A percentile compares a stretch with the other conserved stretches of the same genome.
Conservation (phyloP, 2,888 invertebrate species). For the Agelastica alni region DNA sequence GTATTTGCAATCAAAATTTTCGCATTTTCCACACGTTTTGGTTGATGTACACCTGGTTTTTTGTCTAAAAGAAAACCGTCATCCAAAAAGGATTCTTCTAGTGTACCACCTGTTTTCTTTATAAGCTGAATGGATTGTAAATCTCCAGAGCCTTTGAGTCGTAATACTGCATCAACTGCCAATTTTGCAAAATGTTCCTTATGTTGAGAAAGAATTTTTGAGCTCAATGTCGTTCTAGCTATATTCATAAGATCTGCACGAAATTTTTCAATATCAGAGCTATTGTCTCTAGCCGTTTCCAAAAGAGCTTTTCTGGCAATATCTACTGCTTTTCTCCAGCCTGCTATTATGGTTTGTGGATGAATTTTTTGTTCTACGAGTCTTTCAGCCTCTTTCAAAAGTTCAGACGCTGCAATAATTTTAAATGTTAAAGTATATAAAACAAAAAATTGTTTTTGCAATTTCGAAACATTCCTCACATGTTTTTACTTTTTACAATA, state of each 20-base stretch:
- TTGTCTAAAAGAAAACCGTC: constrained; percentile 94
- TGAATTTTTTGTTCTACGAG: constrained; percentile 93
- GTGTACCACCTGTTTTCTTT: constrained; percentile 91
- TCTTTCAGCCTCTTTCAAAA: constrained; percentile 93
- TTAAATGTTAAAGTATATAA: too few species aligned
- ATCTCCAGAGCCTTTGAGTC: constrained; percentile 94
- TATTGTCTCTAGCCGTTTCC: constrained; percentile 80
- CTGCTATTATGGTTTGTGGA: constrained; percentile 96
- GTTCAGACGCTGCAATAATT: constrained; percentile 77
- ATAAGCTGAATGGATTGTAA: constrained; percentile 64
- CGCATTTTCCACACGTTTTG: constrained; percentile 92
- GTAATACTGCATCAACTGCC: constrained; percentile 92
- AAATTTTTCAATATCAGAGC: constrained; percentile 76
- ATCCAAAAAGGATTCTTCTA: constrained; percentile 96
- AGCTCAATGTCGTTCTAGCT: constrained; percentile 95
- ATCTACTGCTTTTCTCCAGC: constrained; percentile 88
- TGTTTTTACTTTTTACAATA: constrained; percentile 1
- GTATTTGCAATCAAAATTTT: constrained; percentile 98
- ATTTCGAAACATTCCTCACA: too few species aligned
- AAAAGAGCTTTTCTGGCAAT: constrained; percentile 84
- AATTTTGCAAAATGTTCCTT: constrained; percentile 95
- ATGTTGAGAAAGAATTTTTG: constrained; percentile 96
- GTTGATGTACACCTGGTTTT: constrained; percentile 96
- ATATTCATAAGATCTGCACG: constrained; percentile 92
- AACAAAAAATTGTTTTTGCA: too few species aligned